A percentile compares a stretch with the other conserved stretches of the same genome.
phyloP scores from a whole-genome alignment of 2,888 invertebrate species.

The Macrosiphum euphorbiae region DNA sequence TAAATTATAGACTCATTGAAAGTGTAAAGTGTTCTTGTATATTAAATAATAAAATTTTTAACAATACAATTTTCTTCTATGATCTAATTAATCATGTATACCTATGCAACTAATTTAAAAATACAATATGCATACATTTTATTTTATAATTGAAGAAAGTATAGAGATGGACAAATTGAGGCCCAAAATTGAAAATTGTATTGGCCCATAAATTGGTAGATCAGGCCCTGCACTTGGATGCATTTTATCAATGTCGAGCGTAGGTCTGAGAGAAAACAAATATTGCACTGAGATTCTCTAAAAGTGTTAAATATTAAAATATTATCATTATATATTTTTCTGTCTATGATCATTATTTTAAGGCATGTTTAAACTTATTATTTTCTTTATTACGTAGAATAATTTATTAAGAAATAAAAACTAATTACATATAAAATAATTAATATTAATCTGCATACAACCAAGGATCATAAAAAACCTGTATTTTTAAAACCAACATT shows the following conservation, averaged over 20 bases:
- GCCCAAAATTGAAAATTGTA: too few species aligned
- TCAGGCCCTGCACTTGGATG: too few species aligned
- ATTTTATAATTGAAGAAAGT: too few species aligned
- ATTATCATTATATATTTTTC: background rate
- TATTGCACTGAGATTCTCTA: background rate
- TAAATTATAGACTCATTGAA: too few species aligned
- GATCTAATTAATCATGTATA: too few species aligned
- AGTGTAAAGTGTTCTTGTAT: too few species aligned
- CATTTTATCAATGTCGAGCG: background rate
- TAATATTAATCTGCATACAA: background rate
- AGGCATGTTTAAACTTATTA: background rate
- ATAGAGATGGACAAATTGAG: too few species aligned
- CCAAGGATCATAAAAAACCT: background rate
- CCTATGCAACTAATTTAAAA: too few species aligned
- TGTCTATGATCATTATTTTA: background rate
- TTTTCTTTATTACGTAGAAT: background rate
- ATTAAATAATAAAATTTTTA: too few species aligned
- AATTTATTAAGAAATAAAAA: background rate
- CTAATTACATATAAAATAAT: background rate
- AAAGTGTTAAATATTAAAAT: background rate
- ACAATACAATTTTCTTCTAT: too few species aligned
- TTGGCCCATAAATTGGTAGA: too few species aligned
- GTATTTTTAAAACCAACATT: background rate
- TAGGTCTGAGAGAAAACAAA: background rate
- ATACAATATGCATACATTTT: too few species aligned